Evolutionary conservation across 1,140 invertebrate species (phyloP), one percentile per base, ranked within the genome.

Genomic region (Halotydeus destructor): DNA sequence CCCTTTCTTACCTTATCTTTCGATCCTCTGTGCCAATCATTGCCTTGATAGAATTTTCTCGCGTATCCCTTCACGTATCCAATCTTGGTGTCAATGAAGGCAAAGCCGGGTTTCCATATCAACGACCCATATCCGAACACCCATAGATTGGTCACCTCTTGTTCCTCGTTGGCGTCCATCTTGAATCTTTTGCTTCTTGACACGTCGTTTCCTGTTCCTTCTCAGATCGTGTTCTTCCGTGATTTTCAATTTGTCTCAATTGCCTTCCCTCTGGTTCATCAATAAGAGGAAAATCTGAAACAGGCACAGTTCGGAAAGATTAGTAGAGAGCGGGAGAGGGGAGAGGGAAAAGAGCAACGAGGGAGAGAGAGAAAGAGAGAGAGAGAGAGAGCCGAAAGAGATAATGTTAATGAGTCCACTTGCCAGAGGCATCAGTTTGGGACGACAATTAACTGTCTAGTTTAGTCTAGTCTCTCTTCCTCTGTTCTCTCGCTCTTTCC

Each of bases 91-190:
- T 72, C 68, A 44, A 68, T 63, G 55, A 71, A 82, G 43, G 73
- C 65, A 55, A 86, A 85, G 22, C 80, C 80, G 0, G 80, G 81
- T 57, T 75, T 66, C 81, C 81, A 86, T 60, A 79, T 80, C 3
- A 86, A 55, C 1, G 78, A 82, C 9, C 81, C 81, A 51, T 85
- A 85, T 0, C 78, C 80, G 51, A 84, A 85, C 12, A 85, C 67
- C 80, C 79, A 84, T 18, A 71, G 52, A n/a, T n/a, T n/a, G n/a
- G n/a, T n/a, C n/a, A 11, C 41, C 52, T 47, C 24, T 37, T 25
- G 24, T 49, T n/a, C n/a, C n/a, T 8, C 25, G 26, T 41, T 34
- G 30, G 24, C 23, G 22, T 12, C 19, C 37, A 21, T 27, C 18
- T n/a, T 22, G 19, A 21, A 22, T 38, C 37, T 5, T n/a, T 9